phyloP scores from a whole-genome alignment of 1,140 invertebrate genomes.

The Leptinotarsa lineolata region DNA sequence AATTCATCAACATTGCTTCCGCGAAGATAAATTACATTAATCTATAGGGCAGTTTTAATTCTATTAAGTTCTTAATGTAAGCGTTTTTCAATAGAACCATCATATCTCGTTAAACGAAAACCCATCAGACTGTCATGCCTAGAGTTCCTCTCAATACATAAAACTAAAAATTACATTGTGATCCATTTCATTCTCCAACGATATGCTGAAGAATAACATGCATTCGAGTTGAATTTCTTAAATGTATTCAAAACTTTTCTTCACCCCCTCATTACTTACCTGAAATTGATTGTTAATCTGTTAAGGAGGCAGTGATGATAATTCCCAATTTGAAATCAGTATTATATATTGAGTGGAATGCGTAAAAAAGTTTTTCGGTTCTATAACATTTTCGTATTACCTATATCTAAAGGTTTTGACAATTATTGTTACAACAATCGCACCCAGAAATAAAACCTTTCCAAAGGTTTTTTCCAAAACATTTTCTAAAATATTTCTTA shows the following conservation, averaged over 20 bases:
- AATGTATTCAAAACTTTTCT: too few relatives aligned
- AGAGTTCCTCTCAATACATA: too few relatives aligned
- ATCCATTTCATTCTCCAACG: not conserved
- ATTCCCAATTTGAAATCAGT: not conserved
- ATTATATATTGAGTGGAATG: too few relatives aligned
- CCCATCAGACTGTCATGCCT: too few relatives aligned
- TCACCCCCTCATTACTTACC: too few relatives aligned
- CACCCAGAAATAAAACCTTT: not conserved
- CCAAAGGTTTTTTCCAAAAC: not conserved
- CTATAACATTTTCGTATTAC: not conserved
- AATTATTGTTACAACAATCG: not conserved
- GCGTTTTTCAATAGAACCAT: constrained; percentile 8
- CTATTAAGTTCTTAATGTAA: constrained; percentile 15
- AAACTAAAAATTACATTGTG: not conserved
- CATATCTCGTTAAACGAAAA: too few relatives aligned
- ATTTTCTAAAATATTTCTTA: not conserved
- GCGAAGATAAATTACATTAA: not conserved
- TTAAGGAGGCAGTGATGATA: not conserved
- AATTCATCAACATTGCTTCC: not conserved
- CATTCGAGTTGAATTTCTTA: too few relatives aligned
- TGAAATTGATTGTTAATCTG: too few relatives aligned
- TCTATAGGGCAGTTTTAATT: constrained; percentile 8
- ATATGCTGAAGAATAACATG: too few relatives aligned
- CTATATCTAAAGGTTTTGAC: not conserved
- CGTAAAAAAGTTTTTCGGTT: too few relatives aligned